phyloP scores from a whole-genome alignment of 2,113 vertebrate genomes.

The Pelodiscus sinensis region DNA sequence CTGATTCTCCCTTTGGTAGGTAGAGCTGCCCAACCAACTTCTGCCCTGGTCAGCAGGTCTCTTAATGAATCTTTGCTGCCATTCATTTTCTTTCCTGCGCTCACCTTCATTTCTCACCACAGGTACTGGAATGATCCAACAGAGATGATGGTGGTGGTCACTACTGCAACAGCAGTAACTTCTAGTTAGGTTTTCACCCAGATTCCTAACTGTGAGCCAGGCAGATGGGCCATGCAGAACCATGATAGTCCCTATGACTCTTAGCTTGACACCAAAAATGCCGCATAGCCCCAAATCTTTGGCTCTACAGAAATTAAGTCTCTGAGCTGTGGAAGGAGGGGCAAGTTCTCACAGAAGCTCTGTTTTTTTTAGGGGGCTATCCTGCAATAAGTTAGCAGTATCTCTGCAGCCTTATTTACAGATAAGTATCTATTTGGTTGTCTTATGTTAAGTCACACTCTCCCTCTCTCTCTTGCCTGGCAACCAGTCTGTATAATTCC shows the following conservation, averaged over 20 bases:
- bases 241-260: neutral
- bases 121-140: neutral
- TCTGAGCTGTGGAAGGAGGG: neutral
- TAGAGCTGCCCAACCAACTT: neutral
- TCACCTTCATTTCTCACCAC: neutral
- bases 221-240: neutral
- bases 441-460: neutral
- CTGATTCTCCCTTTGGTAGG: neutral
- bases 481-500: neutral
- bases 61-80: neutral
- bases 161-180: neutral
- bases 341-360: neutral
- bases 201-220: neutral
- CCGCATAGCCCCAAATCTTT: neutral
- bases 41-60: neutral
- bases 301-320: neutral
- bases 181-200: neutral
- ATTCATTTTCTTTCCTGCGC: neutral
- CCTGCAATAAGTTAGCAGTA: too few species aligned
- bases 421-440: neutral
- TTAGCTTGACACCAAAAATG: neutral
- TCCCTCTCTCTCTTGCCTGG: neutral
- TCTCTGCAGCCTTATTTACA: neutral
- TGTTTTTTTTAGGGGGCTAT: neutral
- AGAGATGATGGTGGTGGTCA: neutral